phyloP scores from a whole-genome alignment of 2,888 invertebrate species.

The Dastarcus helophoroides region DNA sequence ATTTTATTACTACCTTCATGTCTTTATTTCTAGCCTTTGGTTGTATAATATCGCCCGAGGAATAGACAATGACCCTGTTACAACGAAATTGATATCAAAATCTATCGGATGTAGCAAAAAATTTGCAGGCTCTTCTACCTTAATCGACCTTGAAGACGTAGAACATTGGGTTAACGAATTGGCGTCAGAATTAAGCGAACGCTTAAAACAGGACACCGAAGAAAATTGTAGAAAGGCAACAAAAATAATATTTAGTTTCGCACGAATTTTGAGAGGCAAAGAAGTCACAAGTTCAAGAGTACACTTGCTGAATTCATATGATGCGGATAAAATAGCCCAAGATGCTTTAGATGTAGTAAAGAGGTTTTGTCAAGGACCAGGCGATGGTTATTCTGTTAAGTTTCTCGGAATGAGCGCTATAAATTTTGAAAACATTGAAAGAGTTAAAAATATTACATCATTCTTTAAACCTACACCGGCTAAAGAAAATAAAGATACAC shows the following conservation, averaged over 20 bases:
- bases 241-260: constrained; percentile 64
- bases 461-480: constrained; percentile 20
- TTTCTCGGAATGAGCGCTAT: constrained; percentile 68
- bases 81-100: constrained; percentile 71
- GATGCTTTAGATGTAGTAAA: constrained; percentile 57
- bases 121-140: constrained; percentile 70
- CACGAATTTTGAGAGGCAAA: constrained; percentile 39
- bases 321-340: constrained; percentile 51
- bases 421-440: constrained; percentile 58
- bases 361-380: constrained; percentile 36
- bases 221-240: constrained; percentile 75
- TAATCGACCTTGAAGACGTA: constrained; percentile 53
- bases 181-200: constrained; percentile 69
- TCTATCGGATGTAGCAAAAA: constrained; percentile 95
- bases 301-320: constrained; percentile 47
- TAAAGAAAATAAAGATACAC: not conserved
- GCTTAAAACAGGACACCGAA: constrained; percentile 65
- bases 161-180: constrained; percentile 74
- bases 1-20: not conserved
- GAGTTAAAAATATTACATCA: constrained; percentile 31
- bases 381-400: constrained; percentile 42
- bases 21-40: constrained; percentile 53
- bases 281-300: constrained; percentile 57
- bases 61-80: constrained; percentile 78
- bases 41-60: constrained; percentile 78